phyloP scores from a whole-genome alignment of 2,113 vertebrate genomes.

The Odontesthes bonariensis region DNA sequence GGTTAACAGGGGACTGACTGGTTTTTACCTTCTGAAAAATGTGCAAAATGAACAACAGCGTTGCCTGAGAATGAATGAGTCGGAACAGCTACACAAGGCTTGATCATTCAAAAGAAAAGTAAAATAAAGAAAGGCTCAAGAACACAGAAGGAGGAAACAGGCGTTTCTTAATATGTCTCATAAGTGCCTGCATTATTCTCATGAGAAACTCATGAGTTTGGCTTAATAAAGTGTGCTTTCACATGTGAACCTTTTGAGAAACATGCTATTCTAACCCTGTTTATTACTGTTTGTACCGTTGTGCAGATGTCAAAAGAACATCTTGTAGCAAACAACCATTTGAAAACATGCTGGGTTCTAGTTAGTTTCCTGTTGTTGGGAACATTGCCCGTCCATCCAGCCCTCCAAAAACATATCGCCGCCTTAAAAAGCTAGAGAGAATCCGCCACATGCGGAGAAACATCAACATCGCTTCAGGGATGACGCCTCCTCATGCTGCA shows the following conservation, averaged over 20 bases:
- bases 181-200: too few relatives aligned
- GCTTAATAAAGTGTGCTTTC: not conserved
- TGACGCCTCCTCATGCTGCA: slow-evolving; percentile 10
- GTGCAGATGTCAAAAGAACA: slow-evolving; percentile 16
- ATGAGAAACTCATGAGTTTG: rapidly evolving
- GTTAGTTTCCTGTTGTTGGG: slow-evolving; percentile 29
- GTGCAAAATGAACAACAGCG: not conserved
- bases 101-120: not conserved
- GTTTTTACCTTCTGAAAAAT: not conserved
- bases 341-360: slow-evolving; percentile 17
- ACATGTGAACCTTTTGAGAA: not conserved
- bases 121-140: too few relatives aligned
- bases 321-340: slow-evolving; percentile 9
- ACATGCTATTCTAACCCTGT: not conserved
- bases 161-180: too few relatives aligned
- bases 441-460: slow-evolving; percentile 34
- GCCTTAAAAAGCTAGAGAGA: slow-evolving; percentile 12
- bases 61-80: not conserved
- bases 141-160: too few relatives aligned
- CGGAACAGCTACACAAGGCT: not conserved
- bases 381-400: not conserved
- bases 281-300: not conserved
- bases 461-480: slow-evolving; percentile 44
- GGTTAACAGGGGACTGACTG: slow-evolving; percentile 30
- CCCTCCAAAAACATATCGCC: not conserved